These are phyloP conservation scores for Potorous gilbertii DNA, from an alignment of 2,797 vertebrate genomes.

Conservation along the genomic window DNA sequence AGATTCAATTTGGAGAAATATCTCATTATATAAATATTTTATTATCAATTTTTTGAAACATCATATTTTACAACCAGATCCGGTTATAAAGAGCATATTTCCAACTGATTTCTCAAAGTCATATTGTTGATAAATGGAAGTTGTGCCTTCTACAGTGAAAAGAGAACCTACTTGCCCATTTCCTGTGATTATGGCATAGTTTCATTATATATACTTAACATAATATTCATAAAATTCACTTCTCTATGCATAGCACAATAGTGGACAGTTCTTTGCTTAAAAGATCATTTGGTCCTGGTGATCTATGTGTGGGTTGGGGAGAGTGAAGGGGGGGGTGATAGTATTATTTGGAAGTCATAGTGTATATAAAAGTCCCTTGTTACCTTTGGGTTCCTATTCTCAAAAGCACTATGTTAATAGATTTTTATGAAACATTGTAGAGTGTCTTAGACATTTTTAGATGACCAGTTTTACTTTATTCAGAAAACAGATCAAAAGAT, in stretches of 20 bases:
- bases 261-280: neutral
- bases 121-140: slow-evolving; percentile 39
- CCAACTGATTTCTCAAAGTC: slow-evolving; percentile 61
- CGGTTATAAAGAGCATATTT: slow-evolving; percentile 67
- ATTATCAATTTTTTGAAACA: slow-evolving; percentile 72
- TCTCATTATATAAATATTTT: slow-evolving; percentile 76
- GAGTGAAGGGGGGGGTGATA: neutral
- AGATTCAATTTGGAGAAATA: slow-evolving; percentile 78
- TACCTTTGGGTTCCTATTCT: slow-evolving; percentile 7
- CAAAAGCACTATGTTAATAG: neutral
- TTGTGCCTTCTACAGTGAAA: slow-evolving; percentile 47
- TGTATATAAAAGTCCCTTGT: neutral
- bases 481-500: neutral
- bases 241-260: neutral
- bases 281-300: neutral
- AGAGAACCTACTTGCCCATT: slow-evolving; percentile 27
- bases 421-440: slow-evolving; percentile 11
- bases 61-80: slow-evolving; percentile 73
- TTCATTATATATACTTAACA: slow-evolving; percentile 30
- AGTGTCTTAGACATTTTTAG: slow-evolving; percentile 25
- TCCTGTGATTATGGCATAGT: slow-evolving; percentile 30
- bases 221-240: slow-evolving; percentile 17
- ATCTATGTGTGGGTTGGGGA: neutral
- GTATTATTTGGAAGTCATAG: neutral
- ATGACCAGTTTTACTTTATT: neutral